Base-by-base conservation (phyloP, 2,888 invertebrate genomes). In the Gonocerus acuteangulatus region DNA sequence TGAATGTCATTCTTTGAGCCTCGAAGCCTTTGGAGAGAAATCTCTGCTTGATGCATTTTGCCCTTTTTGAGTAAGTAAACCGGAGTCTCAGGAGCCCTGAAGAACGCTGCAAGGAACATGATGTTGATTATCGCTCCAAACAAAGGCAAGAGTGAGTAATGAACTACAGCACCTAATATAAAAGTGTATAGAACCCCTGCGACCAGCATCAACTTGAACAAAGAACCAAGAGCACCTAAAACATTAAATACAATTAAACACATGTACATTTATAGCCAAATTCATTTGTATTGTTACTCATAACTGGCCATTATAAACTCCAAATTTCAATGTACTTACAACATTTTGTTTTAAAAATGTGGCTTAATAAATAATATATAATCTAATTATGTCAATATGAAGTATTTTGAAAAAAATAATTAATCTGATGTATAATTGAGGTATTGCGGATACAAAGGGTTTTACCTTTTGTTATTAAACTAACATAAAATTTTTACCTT, bases 131-230 rank as follows among this genome's bases (percentile, higher is more conserved):
- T 70, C 0, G 82, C 80, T 54, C 85, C 85, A 9, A 85, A 71
- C 6, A 84, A 75, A 1, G 88, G 86, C 49, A 94, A 74, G 0
- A 78, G 77, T n/a, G 77, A 76, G 86, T 91, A 94, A 16, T 78
- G 76, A 0, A 85, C 79, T 67, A 81, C 74, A 0, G 85, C 80
- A 0, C 93, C 94, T 1, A 89, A 72, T 0, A 85, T 72, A 72
- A 89, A 92, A 0, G 85, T 82, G 63, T 86, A 75, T 0, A 94
- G 77, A 65, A 94, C 90, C 7, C 95, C 94, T 2, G 85, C 73
- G 0, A 86, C 84, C n/a, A 89, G 76, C 70, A 85, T 83, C 59
- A 89, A 75, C 61, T 70, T 93, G 73, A 92, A 90, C 71, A 87
- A 82, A 0, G 92, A 85, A 0, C 93, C 91, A n/a, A 95, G 76